Evolutionary conservation across 2,888 invertebrate genomes (phyloP).

Genomic region (Willowsia nigromaculata): DNA sequence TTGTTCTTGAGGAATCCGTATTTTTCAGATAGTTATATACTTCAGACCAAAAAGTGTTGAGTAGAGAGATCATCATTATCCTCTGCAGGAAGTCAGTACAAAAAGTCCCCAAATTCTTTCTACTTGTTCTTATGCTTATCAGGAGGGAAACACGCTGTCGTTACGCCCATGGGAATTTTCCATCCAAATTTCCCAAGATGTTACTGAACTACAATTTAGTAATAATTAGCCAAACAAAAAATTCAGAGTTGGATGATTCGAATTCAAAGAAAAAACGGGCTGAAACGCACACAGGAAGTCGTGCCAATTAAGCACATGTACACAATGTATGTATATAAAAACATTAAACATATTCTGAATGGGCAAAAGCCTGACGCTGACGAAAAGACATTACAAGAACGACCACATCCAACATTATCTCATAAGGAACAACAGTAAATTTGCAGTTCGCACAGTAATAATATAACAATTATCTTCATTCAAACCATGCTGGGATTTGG

Average conservation of each 20-base stretch:
- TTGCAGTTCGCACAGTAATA: constrained; percentile 52
- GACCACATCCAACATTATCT: constrained; percentile 14
- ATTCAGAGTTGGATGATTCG: constrained; percentile 44
- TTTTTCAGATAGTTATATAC: background rate
- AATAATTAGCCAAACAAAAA: constrained; percentile 72
- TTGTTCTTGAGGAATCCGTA: background rate
- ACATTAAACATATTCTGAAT: background rate
- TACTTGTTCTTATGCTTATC: background rate
- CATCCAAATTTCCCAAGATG: constrained; percentile 73
- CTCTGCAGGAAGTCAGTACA: background rate
- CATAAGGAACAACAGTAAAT: constrained; percentile 36
- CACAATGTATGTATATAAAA: background rate
- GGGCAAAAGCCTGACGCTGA: background rate
- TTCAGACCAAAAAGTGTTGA: background rate
- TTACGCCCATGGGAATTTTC: constrained; percentile 72
- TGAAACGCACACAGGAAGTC: constrained; percentile 60
- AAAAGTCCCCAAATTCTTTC: constrained; percentile 21
- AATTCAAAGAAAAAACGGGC: constrained; percentile 18
- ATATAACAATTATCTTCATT: background rate
- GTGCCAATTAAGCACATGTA: background rate
- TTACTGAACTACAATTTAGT: constrained; percentile 73
- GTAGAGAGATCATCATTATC: constrained; percentile 47
- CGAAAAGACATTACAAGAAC: background rate
- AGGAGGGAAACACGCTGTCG: constrained; percentile 16
- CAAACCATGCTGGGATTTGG: constrained; percentile 42